These are phyloP conservation scores for Eugnorisma glareosa DNA, from an alignment of 2,888 invertebrate genomes.

Conservation along the genomic window DNA sequence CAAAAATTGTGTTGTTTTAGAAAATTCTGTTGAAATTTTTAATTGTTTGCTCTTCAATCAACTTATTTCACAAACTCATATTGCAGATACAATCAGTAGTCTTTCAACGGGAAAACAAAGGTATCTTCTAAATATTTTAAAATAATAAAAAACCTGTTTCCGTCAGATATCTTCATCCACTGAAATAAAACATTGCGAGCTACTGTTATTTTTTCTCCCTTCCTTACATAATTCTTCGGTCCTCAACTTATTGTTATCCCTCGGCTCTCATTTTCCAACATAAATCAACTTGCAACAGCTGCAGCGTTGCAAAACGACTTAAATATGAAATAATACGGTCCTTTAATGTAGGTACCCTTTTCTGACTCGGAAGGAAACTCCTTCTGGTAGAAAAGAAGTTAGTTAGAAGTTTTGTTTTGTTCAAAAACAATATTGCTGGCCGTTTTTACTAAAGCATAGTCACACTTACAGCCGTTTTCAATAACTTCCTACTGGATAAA, in stretches of 20 bases:
- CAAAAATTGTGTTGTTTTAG: no score
- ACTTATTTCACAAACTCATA: not conserved
- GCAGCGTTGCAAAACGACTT: constrained; percentile 67
- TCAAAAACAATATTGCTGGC: not conserved
- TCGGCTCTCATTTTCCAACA: constrained; percentile 63
- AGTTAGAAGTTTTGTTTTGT: not conserved
- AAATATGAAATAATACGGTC: constrained; percentile 63
- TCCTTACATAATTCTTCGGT: constrained; percentile 61
- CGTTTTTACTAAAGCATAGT: not conserved
- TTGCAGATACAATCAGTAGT: accelerated
- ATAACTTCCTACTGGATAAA: no score
- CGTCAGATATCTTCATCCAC: constrained; percentile 20
- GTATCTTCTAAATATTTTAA: constrained; percentile 3
- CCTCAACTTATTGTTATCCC: constrained; percentile 63
- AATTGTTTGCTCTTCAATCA: not conserved
- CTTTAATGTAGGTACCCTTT: constrained; percentile 45
- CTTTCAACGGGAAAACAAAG: not conserved
- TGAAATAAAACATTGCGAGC: constrained; percentile 47
- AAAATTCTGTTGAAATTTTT: not conserved
- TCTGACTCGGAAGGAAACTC: constrained; percentile 14
- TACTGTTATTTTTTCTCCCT: constrained; percentile 63
- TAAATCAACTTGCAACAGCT: constrained; percentile 69
- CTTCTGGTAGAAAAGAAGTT: constrained; percentile 4
- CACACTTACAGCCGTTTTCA: no score
- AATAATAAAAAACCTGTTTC: constrained; percentile 45